These are phyloP conservation scores for Pocota personata DNA, from an alignment of 2,888 invertebrate species.

Conservation along the genomic window DNA sequence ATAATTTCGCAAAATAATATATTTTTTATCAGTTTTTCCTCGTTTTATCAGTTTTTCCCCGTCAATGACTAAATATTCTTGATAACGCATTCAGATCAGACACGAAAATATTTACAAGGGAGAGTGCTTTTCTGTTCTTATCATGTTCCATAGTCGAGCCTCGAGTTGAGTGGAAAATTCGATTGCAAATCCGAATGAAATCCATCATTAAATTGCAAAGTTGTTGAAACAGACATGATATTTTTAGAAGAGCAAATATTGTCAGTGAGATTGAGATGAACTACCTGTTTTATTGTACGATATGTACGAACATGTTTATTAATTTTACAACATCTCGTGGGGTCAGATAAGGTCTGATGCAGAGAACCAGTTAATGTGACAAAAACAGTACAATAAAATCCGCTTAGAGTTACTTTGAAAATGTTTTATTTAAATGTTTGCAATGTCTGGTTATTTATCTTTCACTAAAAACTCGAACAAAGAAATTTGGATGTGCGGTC, in stretches of 20 bases:
- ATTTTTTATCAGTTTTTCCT: not conserved
- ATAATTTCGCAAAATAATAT: not conserved
- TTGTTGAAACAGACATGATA: not conserved
- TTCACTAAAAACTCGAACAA: not conserved
- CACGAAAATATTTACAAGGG: not conserved
- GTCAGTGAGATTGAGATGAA: not conserved
- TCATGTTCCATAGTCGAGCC: not conserved
- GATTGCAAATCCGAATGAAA: not conserved
- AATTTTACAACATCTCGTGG: not conserved
- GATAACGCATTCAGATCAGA: slow-evolving; percentile 1
- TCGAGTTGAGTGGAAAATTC: not conserved
- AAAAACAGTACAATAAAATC: not conserved
- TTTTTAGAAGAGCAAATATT: not conserved
- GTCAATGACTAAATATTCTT: not conserved
- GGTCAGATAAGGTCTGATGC: not conserved
- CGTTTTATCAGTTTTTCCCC: not conserved
- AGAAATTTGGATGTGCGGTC: not conserved
- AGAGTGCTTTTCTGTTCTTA: not conserved
- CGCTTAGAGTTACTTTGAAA: not conserved
- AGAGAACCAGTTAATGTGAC: not conserved
- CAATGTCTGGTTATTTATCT: not conserved
- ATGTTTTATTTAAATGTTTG: not conserved
- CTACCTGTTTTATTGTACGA: not conserved
- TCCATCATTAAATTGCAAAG: not conserved
- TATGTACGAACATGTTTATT: not conserved